Evolutionary conservation across 2,888 invertebrate species (phyloP), one percentile per base, ranked within the genome.

Genomic region (Chromoteleia sp.): DNA sequence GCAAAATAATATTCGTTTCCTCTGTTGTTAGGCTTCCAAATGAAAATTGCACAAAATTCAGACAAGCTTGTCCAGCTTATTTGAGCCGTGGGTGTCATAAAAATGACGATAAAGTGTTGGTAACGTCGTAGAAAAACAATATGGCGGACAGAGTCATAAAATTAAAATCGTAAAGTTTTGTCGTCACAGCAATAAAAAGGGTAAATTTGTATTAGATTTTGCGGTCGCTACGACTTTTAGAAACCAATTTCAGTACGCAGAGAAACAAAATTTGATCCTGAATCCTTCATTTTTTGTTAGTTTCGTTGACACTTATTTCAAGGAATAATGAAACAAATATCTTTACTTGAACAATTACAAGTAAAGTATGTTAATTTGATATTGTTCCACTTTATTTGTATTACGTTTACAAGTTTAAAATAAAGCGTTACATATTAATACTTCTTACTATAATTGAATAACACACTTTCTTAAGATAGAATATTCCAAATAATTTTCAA

Each of bases 141-240:
- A 43, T 41, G 50, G 54, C 30, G 63, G 52, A 12, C 30, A 50
- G 52, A 12, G 36, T 70, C 70, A 48, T 70, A 70, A 70, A 70
- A 68, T 70, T 58, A 58, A 58, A 59, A 58, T 58, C 58, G 58
- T 70, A 70, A 56, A 56, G n/a, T 2, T 33, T 43, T 59, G 48
- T 48, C 48, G 6, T 12, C 30, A 48, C 12, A 8, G 41, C 52
- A 8, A 10, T 54, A 30, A 56, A 17, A 36, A n/a, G 4, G 10
- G 3, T 19, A 45, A 45, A 45, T 19, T 45, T 21, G 56, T 36
- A 36, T 56, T 17, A 19, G 21, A 56, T 36, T 14, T 54, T 17
- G 14, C 4, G 8, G 15, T 6, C 15, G n/a, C 3, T 1, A 29
- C 6, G 6, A 39, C 39, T 14, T 39, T 3, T 14, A 14, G 39